Percentiles rank a stretch among this genome's conserved stretches.
These are phyloP conservation scores for Nothura maculosa DNA, from an alignment of 2,797 vertebrate species.

Conservation along the genomic window DNA sequence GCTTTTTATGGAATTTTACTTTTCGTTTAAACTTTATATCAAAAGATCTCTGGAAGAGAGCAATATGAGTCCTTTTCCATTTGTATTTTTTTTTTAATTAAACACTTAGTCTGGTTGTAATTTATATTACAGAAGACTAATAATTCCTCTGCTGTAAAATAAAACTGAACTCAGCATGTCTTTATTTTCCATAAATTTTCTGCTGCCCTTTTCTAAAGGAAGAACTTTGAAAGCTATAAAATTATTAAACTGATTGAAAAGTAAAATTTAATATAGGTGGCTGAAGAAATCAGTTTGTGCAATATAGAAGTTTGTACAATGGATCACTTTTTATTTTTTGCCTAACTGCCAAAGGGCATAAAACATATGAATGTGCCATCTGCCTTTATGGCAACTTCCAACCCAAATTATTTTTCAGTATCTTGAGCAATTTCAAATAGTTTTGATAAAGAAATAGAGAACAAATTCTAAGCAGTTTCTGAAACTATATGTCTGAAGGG, in stretches of 20 bases:
- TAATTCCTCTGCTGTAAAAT: conserved; percentile 24
- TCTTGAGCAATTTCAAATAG: background rate
- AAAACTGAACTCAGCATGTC: conserved; percentile 54
- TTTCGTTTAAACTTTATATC: conserved; percentile 50
- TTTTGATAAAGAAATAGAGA: background rate
- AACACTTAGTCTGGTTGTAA: background rate
- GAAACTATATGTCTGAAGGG: background rate
- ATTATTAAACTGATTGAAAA: conserved; percentile 35
- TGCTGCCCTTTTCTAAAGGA: conserved; percentile 35
- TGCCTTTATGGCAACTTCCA: background rate
- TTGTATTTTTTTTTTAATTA: conserved; percentile 59
- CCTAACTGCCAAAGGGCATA: background rate
- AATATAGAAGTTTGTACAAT: background rate
- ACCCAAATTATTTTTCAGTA: background rate
- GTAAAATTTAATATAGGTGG: background rate
- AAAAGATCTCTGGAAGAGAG: background rate
- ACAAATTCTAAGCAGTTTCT: background rate
- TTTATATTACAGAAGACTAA: conserved; percentile 49
- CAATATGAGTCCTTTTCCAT: conserved; percentile 13
- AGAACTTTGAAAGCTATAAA: conserved; percentile 20
- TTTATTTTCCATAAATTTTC: conserved; percentile 63
- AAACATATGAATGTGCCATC: background rate
- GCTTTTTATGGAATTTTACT: conserved; percentile 42
- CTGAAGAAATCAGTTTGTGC: background rate
- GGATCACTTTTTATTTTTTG: background rate